Conservation (phyloP, 2,113 vertebrate genomes). For the Hiodon alosoides region DNA sequence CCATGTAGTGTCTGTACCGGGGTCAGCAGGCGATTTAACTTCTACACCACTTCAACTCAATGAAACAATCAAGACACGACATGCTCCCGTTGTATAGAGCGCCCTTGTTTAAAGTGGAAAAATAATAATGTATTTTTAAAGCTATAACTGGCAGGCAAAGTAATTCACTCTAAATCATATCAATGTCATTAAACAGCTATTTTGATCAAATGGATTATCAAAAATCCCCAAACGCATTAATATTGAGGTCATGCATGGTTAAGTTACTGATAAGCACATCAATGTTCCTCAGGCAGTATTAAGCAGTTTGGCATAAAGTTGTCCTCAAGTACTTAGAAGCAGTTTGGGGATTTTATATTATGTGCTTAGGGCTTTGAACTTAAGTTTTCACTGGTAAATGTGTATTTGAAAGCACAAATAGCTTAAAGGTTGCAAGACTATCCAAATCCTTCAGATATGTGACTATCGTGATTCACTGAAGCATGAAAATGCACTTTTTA, state of each 20-base stretch:
- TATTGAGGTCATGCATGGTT: slow-evolving; percentile 13
- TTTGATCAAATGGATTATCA: slow-evolving; percentile 21
- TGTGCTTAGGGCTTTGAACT: slow-evolving; percentile 22
- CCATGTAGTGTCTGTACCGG: too few relatives aligned
- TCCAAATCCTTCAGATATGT: slow-evolving; percentile 9
- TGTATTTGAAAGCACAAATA: slow-evolving; percentile 23
- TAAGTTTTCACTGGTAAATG: slow-evolving; percentile 20
- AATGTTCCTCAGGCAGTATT: slow-evolving; percentile 18
- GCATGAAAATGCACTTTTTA: neutral
- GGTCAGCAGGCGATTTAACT: neutral
- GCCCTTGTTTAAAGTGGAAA: neutral
- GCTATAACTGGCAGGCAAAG: neutral
- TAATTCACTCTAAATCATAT: slow-evolving; percentile 7
- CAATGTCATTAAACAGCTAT: slow-evolving; percentile 15
- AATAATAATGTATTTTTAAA: slow-evolving; percentile 6
- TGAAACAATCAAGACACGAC: neutral
- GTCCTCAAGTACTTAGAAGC: slow-evolving; percentile 12
- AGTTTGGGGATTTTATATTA: slow-evolving; percentile 13
- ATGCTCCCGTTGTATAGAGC: neutral
- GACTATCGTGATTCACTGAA: neutral
- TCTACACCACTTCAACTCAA: neutral
- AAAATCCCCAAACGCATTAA: slow-evolving; percentile 11
- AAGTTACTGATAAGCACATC: slow-evolving; percentile 17
- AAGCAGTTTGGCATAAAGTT: slow-evolving; percentile 18
- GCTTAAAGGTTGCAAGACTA: slow-evolving; percentile 13